Percentiles rank a stretch among this genome's conserved stretches.
phyloP scores from a whole-genome alignment of 2,113 vertebrate species.

The Ibidorhyncha struthersii region DNA sequence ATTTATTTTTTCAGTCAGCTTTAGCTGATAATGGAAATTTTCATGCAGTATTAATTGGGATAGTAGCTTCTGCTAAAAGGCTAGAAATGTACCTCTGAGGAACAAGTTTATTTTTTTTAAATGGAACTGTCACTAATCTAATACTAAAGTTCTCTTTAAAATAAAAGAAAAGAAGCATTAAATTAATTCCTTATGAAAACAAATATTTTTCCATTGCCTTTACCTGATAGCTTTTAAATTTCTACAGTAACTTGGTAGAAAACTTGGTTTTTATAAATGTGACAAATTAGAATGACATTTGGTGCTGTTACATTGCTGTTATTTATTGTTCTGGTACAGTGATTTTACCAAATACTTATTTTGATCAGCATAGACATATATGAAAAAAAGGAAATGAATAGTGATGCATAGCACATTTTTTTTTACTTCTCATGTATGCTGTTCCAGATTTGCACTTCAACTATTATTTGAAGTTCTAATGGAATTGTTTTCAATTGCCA shows the following conservation, averaged over 20 bases:
- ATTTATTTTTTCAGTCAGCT: background rate
- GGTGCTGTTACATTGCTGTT: background rate
- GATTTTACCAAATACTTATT: background rate
- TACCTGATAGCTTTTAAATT: background rate
- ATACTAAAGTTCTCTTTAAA: background rate
- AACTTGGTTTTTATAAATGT: background rate
- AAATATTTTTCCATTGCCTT: background rate
- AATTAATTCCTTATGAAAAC: background rate
- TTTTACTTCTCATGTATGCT: background rate
- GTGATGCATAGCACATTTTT: background rate
- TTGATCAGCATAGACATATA: background rate
- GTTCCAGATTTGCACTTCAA: background rate
- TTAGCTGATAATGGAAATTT: background rate
- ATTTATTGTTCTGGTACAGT: background rate
- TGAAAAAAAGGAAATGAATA: background rate
- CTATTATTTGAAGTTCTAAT: background rate
- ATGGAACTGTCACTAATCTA: background rate
- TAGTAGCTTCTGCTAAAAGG: background rate
- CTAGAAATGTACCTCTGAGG: background rate
- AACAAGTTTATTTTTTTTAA: background rate
- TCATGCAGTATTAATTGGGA: background rate
- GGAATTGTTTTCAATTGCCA: background rate
- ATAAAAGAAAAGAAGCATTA: background rate
- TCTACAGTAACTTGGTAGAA: background rate
- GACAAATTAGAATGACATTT: background rate